These are phyloP conservation scores for Diacarnus erythraeanus DNA, from an alignment of 37 sponge, comb jelly and placozoan species.

Conservation along the genomic window DNA sequence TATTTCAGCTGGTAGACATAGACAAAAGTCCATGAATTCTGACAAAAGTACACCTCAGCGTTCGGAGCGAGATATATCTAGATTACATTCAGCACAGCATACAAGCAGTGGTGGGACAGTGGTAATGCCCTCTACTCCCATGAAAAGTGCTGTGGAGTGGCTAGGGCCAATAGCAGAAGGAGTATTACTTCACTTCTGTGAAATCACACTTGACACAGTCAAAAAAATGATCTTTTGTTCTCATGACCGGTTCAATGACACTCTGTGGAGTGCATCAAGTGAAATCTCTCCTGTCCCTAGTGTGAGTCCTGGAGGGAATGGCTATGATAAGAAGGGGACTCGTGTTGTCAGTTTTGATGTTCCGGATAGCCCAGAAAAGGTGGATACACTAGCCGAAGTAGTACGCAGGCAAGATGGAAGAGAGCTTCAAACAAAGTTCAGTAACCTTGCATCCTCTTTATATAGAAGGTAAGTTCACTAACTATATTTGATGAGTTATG, in stretches of 20 bases:
- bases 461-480: background rate
- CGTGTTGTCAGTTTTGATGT: slow-evolving; percentile 3
- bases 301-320: too few species aligned
- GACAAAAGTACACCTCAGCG: background rate
- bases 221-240: slow-evolving; percentile 10
- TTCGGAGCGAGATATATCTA: background rate
- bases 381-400: background rate
- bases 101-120: background rate
- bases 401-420: background rate
- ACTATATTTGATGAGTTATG: too few species aligned
- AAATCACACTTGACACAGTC: slow-evolving; percentile 26
- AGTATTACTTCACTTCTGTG: slow-evolving; percentile 27
- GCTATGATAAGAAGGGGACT: too few species aligned
- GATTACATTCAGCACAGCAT: background rate
- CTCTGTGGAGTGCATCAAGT: slow-evolving; percentile 1
- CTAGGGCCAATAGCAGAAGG: slow-evolving; percentile 10
- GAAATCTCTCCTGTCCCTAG: background rate
- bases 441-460: background rate
- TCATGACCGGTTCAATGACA: slow-evolving; percentile 13
- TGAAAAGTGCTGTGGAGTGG: background rate
- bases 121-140: slow-evolving; percentile 2
- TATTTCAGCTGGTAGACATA: background rate
- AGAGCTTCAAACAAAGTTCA: background rate
- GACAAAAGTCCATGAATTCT: background rate
- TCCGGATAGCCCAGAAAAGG: background rate